Base-by-base conservation (phyloP, 2,888 invertebrate species). In the Petrophora chlorosata region DNA sequence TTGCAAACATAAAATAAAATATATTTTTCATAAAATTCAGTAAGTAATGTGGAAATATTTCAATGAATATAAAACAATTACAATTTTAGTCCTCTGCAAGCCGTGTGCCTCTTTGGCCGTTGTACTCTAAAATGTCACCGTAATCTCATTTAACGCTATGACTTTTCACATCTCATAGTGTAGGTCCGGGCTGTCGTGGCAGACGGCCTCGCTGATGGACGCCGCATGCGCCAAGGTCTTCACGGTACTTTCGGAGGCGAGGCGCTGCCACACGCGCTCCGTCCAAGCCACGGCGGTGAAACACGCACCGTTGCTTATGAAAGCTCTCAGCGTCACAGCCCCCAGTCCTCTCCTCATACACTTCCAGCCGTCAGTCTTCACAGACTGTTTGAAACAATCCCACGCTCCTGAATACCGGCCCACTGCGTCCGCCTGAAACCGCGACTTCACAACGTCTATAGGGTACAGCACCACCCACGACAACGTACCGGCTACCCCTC, bases 281-380 rank as follows among this genome's bases (percentile, higher is more conserved):
- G 94, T 93, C 94, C 95, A 95, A 14, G 94, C 94, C 41, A 98
- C 97, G 0, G 96, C 96, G 19, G 96, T 93, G 78, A 98, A 98
- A 50, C 97, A 97, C 3, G 96, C 97, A 0, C 98, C 98, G 77
- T 99, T 98, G 53, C 96, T 95, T 0, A 98, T 96, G 80, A 98
- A 98, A 0, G 98, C 98, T 29, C 98, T 92, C 33, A 97, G 71
- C 26, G 97, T 82, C 0, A 97, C 95, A 0, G 97, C 94, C 12
- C 92, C 92, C 0, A 98, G 73, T 0, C 98, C 98, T 12, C 94
- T 90, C 34, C 93, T 91, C 75, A 98, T 92, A 60, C 94, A 94
- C 0, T 83, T 73, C 69, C 92, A 87, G 0, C 98, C 98, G 60
- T 96, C 96, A 0, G 83, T 63, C 17, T 80, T 81, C 47, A 96